Conservation (phyloP, 92 coral and sea anemone species). For the Porites divaricata region DNA sequence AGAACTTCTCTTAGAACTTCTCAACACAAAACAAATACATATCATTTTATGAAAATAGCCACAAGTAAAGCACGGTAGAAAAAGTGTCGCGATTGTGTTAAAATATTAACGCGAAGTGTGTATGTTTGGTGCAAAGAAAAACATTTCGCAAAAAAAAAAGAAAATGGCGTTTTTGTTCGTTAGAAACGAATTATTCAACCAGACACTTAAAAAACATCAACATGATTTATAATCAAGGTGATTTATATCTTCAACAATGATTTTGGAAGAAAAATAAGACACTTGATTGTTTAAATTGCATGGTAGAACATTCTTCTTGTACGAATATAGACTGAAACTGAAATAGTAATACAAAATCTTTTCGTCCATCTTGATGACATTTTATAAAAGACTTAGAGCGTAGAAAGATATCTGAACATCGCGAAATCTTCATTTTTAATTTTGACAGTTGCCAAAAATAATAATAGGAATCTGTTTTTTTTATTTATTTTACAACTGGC, state of each 20-base stretch:
- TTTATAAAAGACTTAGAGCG: conserved; percentile 27
- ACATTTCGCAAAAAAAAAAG: background rate
- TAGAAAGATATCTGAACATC: background rate
- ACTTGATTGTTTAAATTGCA: background rate
- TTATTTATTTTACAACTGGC: conserved; percentile 2
- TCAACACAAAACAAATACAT: conserved; percentile 2
- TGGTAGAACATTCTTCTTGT: background rate
- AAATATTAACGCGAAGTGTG: background rate
- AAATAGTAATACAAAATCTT: background rate
- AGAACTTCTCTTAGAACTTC: conserved; percentile 45
- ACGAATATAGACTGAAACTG: background rate
- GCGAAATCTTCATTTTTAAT: conserved; percentile 17
- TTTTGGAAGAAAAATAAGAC: background rate
- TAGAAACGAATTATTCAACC: background rate
- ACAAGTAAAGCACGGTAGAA: background rate
- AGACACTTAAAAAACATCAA: background rate
- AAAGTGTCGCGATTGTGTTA: background rate
- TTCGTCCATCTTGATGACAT: background rate
- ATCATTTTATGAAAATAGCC: background rate
- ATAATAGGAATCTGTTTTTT: background rate
- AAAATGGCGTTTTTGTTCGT: background rate
- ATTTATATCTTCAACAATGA: background rate
- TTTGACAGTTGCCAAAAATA: conserved; percentile 4
- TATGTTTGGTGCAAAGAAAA: background rate
- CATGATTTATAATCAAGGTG: conserved; percentile 7